A percentile compares a stretch with the other conserved stretches of the same genome.
phyloP scores from a whole-genome alignment of 1,140 invertebrate genomes.

The Sitophilus oryzae region DNA sequence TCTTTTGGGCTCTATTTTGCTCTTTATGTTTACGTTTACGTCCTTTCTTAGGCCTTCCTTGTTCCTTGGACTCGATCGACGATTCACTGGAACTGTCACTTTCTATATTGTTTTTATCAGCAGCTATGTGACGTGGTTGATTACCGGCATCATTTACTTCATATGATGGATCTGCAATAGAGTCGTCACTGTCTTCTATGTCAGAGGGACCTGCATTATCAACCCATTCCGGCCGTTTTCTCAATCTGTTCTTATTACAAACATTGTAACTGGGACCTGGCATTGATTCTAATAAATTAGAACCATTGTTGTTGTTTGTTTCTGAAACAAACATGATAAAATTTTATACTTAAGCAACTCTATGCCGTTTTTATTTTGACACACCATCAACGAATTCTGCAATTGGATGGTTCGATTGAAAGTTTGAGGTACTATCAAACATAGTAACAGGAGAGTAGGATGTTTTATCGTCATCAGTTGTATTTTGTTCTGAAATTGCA shows the following conservation, averaged over 20 bases:
- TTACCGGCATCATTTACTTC: slow-evolving; percentile 2
- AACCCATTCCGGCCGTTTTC: not conserved
- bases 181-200: not conserved
- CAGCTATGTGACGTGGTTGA: not conserved
- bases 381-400: no score
- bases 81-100: not conserved
- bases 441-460: no score
- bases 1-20: slow-evolving; percentile 6
- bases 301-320: slow-evolving; percentile 1
- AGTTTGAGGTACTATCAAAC: no score
- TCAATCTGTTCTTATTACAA: slow-evolving; percentile 1
- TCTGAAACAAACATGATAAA: not conserved
- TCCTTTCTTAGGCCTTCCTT: slow-evolving; percentile 5
- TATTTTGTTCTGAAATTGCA: no score
- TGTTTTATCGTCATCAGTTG: no score
- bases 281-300: slow-evolving; percentile 3
- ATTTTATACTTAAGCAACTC: no score
- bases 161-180: slow-evolving; percentile 6
- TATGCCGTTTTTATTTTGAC: no score
- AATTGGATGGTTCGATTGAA: no score
- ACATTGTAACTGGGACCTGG: slow-evolving; percentile 3
- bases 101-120: no score
- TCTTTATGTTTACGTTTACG: slow-evolving; percentile 2
- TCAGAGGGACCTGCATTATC: not conserved
- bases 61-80: not conserved